Percentiles rank a stretch among this genome's conserved stretches.
These are phyloP conservation scores for Nomia melanderi DNA, from an alignment of 1,140 invertebrate species.

Conservation along the genomic window DNA sequence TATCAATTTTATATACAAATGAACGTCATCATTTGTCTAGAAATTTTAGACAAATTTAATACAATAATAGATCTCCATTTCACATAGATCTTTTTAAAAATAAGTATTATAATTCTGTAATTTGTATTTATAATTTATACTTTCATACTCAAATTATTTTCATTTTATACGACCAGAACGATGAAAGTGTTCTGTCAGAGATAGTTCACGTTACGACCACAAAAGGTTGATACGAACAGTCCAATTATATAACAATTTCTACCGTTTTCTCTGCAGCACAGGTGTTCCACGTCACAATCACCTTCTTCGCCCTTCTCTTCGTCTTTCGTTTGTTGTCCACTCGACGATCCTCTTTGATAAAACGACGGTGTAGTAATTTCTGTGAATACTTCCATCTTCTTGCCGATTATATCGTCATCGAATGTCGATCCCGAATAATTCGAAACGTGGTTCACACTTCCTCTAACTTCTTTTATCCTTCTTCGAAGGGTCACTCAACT, in stretches of 20 bases:
- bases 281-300: not conserved
- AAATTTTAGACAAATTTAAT: too few relatives aligned
- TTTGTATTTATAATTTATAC: too few relatives aligned
- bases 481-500: not conserved
- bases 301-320: not conserved
- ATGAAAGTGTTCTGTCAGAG: too few relatives aligned
- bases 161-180: too few relatives aligned
- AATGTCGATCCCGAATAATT: constrained; percentile 15
- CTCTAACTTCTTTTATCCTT: constrained; percentile 17
- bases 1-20: too few relatives aligned
- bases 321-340: not conserved
- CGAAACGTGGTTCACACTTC: not conserved
- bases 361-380: not conserved
- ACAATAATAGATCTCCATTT: too few relatives aligned
- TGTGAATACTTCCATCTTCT: not conserved
- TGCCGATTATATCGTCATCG: not conserved
- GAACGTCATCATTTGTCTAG: too few relatives aligned
- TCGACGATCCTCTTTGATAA: constrained; percentile 10
- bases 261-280: constrained; percentile 6
- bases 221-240: too few relatives aligned
- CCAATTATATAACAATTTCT: not conserved
- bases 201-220: too few relatives aligned
- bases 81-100: too few relatives aligned
- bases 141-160: too few relatives aligned
- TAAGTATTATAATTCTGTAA: too few relatives aligned